Evolutionary conservation across 1,140 invertebrate species (phyloP).

Genomic region (Drosophila quadrilineata): DNA sequence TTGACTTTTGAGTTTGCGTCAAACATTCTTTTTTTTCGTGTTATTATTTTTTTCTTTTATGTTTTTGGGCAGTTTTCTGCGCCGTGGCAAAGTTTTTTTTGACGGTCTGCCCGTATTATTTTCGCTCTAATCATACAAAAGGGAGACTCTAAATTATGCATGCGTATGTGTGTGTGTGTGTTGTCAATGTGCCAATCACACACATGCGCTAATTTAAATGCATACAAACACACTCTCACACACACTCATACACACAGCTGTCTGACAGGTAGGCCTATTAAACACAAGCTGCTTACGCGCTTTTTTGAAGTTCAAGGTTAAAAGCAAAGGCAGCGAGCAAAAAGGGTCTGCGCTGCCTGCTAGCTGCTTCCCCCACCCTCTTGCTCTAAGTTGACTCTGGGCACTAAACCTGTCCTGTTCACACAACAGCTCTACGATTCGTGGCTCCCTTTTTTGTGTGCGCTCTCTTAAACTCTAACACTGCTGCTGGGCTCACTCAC

Average conservation of each 20-base stretch:
- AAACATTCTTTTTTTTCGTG: slow-evolving; percentile 32
- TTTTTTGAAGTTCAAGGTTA: slow-evolving; percentile 77
- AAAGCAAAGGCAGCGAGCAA: neutral
- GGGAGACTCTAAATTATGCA: no score
- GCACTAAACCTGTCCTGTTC: slow-evolving; percentile 48
- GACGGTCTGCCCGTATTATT: no score
- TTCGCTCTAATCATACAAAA: no score
- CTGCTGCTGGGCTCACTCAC: neutral
- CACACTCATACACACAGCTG: neutral
- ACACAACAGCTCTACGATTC: no score
- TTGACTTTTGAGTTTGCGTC: slow-evolving; percentile 35
- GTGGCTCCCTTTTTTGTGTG: neutral
- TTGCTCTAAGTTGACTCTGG: no score
- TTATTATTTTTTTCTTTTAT: slow-evolving; percentile 18
- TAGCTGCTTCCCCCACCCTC: no score
- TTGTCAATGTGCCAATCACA: slow-evolving; percentile 31
- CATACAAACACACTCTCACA: neutral
- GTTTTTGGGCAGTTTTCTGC: slow-evolving; percentile 1
- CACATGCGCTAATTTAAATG: slow-evolving; percentile 41
- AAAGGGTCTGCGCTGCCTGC: no score
- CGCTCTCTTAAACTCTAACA: neutral
- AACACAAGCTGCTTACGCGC: slow-evolving; percentile 36
- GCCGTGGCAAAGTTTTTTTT: slow-evolving; percentile 2
- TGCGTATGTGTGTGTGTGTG: slow-evolving; percentile 23
- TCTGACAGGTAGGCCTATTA: slow-evolving; percentile 60